A percentile compares a stretch with the other conserved stretches of the same genome.
phyloP scores from a whole-genome alignment of 2,888 invertebrate species.

The Baronia brevicornis region DNA sequence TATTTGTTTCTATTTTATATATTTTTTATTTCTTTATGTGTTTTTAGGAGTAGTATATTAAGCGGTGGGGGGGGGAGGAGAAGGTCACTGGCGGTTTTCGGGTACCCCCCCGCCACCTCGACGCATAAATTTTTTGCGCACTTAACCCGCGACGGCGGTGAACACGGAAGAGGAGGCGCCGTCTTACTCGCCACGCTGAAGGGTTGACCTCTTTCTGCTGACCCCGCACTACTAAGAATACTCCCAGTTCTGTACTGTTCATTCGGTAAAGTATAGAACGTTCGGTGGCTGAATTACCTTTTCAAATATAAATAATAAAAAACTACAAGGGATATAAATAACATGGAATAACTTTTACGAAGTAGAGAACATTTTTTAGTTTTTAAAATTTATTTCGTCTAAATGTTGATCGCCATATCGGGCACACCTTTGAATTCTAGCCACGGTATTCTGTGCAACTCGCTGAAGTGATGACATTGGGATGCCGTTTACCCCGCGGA shows the following conservation, averaged over 20 bases:
- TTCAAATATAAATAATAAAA: no score
- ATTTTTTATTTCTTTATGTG: no score
- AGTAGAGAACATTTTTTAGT: no score
- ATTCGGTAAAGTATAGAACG: background rate
- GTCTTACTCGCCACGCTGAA: conserved; percentile 50
- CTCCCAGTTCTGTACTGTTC: background rate
- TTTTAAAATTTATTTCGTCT: no score
- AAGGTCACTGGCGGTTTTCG: conserved; percentile 1
- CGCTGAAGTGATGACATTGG: no score
- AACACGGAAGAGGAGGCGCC: conserved; percentile 71
- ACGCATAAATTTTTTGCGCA: conserved; percentile 63
- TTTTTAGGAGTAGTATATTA: conserved; percentile 11
- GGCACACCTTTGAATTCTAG: no score
- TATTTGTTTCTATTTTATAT: no score
- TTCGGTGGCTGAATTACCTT: conserved; percentile 17
- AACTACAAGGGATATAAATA: no score
- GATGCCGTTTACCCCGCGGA: no score
- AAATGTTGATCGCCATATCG: no score
- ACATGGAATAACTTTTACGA: no score
- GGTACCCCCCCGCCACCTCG: conserved; percentile 35
- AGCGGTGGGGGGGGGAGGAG: background rate
- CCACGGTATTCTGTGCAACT: no score
- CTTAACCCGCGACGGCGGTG: conserved; percentile 39
- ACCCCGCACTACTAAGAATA: conserved; percentile 19
- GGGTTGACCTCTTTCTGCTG: conserved; percentile 52